Percentiles rank a stretch among this genome's conserved stretches.
Conservation (phyloP, 2,888 invertebrate genomes). For the Mythimna albipuncta region DNA sequence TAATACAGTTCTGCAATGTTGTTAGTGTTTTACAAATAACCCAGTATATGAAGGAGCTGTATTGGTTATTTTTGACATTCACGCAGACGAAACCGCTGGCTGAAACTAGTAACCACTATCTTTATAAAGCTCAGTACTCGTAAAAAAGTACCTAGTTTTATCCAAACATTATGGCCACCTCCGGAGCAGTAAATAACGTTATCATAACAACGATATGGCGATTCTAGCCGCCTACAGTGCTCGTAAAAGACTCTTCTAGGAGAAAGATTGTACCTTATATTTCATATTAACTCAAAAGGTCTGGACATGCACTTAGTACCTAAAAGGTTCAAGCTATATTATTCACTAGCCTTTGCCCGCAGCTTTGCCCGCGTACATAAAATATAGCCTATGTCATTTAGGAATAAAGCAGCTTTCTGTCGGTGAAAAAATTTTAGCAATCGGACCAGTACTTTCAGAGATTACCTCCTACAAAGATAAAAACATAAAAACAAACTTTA, state of each 20-base stretch:
- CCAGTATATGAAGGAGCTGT: too few species aligned
- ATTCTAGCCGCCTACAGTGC: slow-evolving; percentile 34
- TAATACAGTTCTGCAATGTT: too few species aligned
- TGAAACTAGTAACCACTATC: slow-evolving; percentile 19
- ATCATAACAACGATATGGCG: slow-evolving; percentile 25
- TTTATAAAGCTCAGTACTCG: slow-evolving; percentile 9
- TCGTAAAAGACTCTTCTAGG: slow-evolving; percentile 29
- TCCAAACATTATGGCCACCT: slow-evolving; percentile 36
- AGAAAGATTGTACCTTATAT: slow-evolving; percentile 24
- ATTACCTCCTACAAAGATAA: too few species aligned
- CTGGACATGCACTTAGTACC: neutral
- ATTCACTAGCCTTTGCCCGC: neutral
- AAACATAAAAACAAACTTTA: too few species aligned
- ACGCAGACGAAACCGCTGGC: too few species aligned
- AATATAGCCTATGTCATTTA: too few species aligned
- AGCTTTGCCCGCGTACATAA: too few species aligned
- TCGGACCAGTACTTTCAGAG: too few species aligned
- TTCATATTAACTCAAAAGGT: slow-evolving; percentile 25
- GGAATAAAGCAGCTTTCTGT: too few species aligned
- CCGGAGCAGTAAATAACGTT: slow-evolving; percentile 39
- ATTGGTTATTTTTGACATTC: too few species aligned
- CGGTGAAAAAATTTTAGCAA: too few species aligned
- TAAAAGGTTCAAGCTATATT: neutral
- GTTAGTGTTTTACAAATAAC: too few species aligned
- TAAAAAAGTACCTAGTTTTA: slow-evolving; percentile 39